Percentiles rank a stretch among this genome's conserved stretches.
Conservation (phyloP, 1,140 invertebrate species). For the Atta colombica region DNA sequence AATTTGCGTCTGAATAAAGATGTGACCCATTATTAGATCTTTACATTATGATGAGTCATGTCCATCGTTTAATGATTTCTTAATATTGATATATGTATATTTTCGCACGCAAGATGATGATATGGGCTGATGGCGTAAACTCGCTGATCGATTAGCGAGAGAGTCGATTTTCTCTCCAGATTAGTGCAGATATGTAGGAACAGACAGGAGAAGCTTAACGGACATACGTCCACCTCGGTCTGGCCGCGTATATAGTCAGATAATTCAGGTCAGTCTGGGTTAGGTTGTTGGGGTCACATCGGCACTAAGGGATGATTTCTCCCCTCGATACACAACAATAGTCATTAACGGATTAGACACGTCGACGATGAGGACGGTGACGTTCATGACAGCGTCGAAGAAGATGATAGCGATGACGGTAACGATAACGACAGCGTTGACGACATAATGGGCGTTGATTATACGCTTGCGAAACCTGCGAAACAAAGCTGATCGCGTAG, state of each 20-base stretch:
- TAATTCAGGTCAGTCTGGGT: conserved; percentile 78
- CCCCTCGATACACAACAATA: conserved; percentile 76
- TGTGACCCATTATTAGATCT: background rate
- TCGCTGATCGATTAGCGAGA: conserved; percentile 70
- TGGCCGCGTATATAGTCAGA: conserved; percentile 60
- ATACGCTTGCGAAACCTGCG: conserved; percentile 62
- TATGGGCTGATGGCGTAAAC: conserved; percentile 41
- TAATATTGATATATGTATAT: background rate
- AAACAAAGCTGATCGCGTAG: conserved; percentile 67
- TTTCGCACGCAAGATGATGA: conserved; percentile 31
- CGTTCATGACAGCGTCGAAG: conserved; percentile 10
- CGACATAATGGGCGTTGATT: conserved; percentile 68
- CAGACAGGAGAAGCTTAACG: conserved; percentile 71
- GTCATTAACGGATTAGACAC: conserved; percentile 78
- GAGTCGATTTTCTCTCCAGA: conserved; percentile 55
- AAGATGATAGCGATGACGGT: conserved; percentile 36
- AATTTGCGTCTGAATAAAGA: background rate
- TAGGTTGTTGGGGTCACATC: conserved; percentile 62
- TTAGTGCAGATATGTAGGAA: conserved; percentile 60
- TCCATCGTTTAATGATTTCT: background rate
- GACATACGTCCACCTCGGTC: conserved; percentile 69
- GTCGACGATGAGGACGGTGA: conserved; percentile 34
- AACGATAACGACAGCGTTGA: conserved; percentile 34
- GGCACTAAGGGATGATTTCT: conserved; percentile 67
- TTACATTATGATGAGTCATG: background rate